Conservation (phyloP, 2,113 vertebrate genomes). For the Sceloporus undulatus region DNA sequence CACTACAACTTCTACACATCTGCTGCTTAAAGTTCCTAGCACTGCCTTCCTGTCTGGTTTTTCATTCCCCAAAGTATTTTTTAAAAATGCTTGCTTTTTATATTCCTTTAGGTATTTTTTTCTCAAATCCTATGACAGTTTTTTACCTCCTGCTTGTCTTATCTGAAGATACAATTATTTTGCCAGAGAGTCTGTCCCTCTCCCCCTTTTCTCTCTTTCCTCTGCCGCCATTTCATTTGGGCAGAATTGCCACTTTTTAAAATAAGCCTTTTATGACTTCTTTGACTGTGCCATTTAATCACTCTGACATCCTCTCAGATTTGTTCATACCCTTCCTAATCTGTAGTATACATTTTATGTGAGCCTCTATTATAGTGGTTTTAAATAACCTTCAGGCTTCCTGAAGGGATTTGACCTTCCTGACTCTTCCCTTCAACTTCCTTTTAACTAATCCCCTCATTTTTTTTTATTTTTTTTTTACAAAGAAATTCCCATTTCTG, state of each 20-base stretch:
- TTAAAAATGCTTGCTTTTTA: not conserved
- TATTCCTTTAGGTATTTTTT: constrained; percentile 1
- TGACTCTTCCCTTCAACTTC: constrained; percentile 18
- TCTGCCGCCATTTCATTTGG: not conserved
- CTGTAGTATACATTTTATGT: constrained; percentile 22
- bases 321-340: constrained; percentile 2
- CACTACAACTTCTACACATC: not conserved
- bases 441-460: constrained; percentile 27
- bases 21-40: not conserved
- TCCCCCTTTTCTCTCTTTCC: not conserved
- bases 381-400: constrained; percentile 29
- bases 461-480: not conserved
- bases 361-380: constrained; percentile 27
- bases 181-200: not conserved
- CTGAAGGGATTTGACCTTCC: constrained; percentile 36
- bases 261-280: constrained; percentile 27
- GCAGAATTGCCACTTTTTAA: constrained; percentile 9
- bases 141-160: not conserved
- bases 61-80: not conserved
- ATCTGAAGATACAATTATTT: not conserved
- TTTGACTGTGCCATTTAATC: constrained; percentile 23
- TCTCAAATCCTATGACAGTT: not conserved
- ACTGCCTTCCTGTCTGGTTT: no score
- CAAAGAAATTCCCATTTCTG: not conserved
- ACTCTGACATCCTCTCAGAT: constrained; percentile 15